Base-by-base conservation (phyloP, 1,140 invertebrate genomes). In the Solenopsis invicta region DNA sequence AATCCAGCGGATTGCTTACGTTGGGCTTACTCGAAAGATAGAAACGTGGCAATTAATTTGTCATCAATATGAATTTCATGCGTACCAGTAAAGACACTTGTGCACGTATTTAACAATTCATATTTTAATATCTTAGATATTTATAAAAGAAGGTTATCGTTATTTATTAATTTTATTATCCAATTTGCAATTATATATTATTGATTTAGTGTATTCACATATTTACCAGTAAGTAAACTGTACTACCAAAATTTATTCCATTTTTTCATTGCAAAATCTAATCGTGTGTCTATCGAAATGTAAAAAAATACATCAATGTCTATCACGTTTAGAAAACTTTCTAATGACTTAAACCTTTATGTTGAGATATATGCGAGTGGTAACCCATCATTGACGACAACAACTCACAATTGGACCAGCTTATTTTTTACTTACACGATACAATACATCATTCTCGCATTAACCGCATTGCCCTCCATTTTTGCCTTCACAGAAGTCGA, bases 1-100 rank as follows among this genome's bases (percentile, higher is more conserved):
- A 91, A 91, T 91, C 82, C 78, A 24, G 78, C 62, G 72, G 89
- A 89, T 90, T 91, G 86, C 85, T 91, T 90, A 85, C 87, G 74
- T 74, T 77, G 45, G 84, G 87, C 90, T 90, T 91, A 90, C 71
- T 54, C 77, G 74, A 85, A 81, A 81, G 89, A 88, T 85, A 78
- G 87, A 88, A 88, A 88, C 64, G 18, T n/a, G 54, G 76, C 87
- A 88, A 88, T 91, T 88, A 90, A 86, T 91, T 90, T 78, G 59
- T 48, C 74, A 82, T 88, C 75, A 67, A 85, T 72, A 74, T 56
- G n/a, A 52, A 84, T 62, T 21, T 61, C 41, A 50, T 59, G 34
- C 56, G 16, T 18, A 59, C 10, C 1, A 37, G 61, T 52, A 45
- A 81, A 50, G 29, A 4, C 21, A 41, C 2, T 34, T 59, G 12